Percentiles rank a stretch among this genome's conserved stretches.
Conservation (phyloP, 2,888 invertebrate species). For the Clanis bilineata region DNA sequence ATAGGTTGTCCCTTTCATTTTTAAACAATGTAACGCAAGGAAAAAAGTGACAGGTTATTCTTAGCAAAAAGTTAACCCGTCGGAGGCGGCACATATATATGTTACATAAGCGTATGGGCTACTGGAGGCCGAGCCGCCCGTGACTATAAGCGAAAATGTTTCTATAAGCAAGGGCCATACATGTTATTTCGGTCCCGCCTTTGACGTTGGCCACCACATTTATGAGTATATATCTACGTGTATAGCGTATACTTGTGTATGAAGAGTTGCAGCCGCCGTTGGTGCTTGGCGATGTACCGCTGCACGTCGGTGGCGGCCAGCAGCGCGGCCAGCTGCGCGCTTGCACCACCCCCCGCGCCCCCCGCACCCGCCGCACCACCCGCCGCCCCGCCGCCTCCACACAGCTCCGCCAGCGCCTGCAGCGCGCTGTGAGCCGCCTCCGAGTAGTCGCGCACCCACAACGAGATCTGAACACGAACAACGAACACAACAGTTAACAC, state of each 20-base stretch:
- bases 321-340: slow-evolving; percentile 46
- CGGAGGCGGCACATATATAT: too few relatives aligned
- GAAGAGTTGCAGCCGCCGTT: slow-evolving; percentile 45
- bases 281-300: slow-evolving; percentile 39
- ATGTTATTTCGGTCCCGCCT: too few relatives aligned
- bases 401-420: slow-evolving; percentile 26
- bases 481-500: neutral
- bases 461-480: slow-evolving; percentile 44
- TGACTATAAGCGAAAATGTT: too few relatives aligned
- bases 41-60: too few relatives aligned
- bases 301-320: slow-evolving; percentile 46
- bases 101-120: too few relatives aligned
- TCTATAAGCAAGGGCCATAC: too few relatives aligned
- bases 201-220: too few relatives aligned
- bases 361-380: slow-evolving; percentile 35
- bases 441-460: slow-evolving; percentile 63
- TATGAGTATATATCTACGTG: too few relatives aligned
- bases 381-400: slow-evolving; percentile 36
- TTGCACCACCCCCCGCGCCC: slow-evolving; percentile 25
- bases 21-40: too few relatives aligned
- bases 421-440: slow-evolving; percentile 58
- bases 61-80: too few relatives aligned
- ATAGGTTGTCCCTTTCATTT: too few relatives aligned
- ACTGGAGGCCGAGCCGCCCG: too few relatives aligned
- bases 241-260: slow-evolving; percentile 43